Conservation (phyloP, 2,113 vertebrate species). For the Proteles cristata region DNA sequence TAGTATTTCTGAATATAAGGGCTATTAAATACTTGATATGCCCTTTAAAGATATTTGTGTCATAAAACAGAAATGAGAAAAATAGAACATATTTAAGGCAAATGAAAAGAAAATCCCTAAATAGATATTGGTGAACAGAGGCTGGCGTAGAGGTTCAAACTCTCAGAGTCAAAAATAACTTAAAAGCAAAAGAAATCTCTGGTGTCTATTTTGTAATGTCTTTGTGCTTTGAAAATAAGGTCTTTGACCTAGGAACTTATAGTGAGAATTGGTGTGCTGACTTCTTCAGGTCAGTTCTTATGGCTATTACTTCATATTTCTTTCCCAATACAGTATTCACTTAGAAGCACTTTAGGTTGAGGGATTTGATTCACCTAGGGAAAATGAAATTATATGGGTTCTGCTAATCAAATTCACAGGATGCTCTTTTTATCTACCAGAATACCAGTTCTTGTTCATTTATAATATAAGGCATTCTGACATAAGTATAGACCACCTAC, state of each 20-base stretch:
- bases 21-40: neutral
- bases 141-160: neutral
- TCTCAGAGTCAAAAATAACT: neutral
- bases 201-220: neutral
- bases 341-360: neutral
- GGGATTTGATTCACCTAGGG: neutral
- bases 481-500: neutral
- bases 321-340: neutral
- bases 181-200: neutral
- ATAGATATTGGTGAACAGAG: neutral
- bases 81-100: neutral
- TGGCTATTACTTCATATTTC: neutral
- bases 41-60: neutral
- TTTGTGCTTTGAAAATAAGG: neutral
- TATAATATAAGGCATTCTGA: neutral
- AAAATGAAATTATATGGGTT: neutral
- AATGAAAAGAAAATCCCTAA: neutral
- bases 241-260: neutral
- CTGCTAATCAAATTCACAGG: neutral
- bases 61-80: neutral
- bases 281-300: neutral
- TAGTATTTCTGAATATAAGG: neutral
- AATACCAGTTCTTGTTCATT: neutral
- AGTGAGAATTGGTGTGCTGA: slow-evolving; percentile 4
- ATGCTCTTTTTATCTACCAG: neutral